phyloP scores from a whole-genome alignment of 2,888 invertebrate species.

The Idaea biselata region DNA sequence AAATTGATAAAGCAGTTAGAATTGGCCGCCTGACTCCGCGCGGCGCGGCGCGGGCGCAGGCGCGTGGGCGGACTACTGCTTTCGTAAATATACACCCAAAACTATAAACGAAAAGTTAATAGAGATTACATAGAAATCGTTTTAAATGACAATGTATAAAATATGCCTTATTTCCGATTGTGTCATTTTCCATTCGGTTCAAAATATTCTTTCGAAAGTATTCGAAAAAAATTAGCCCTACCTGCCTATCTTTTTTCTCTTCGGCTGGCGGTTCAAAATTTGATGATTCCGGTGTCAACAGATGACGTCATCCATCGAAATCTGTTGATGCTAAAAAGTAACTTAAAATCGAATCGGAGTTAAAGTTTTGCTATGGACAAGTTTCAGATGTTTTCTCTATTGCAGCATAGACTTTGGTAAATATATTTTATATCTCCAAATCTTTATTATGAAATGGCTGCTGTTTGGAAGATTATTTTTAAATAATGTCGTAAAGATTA shows the following conservation, averaged over 20 bases:
- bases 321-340: no score
- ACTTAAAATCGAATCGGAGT: neutral
- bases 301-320: no score
- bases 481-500: neutral
- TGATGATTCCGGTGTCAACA: no score
- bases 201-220: no score
- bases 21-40: neutral
- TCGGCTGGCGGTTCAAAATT: no score
- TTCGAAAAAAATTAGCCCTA: no score
- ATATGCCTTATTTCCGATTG: no score
- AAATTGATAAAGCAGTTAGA: constrained; percentile 1
- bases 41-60: no score
- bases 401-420: neutral
- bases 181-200: no score
- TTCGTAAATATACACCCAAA: neutral
- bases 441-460: neutral
- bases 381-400: neutral
- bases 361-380: neutral
- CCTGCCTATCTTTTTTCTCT: no score
- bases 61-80: neutral
- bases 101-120: neutral
- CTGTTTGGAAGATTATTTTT: neutral
- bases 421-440: neutral
- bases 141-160: no score
- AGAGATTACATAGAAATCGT: no score